Conservation (phyloP, 2,113 vertebrate genomes). For the Istiophorus platypterus region DNA sequence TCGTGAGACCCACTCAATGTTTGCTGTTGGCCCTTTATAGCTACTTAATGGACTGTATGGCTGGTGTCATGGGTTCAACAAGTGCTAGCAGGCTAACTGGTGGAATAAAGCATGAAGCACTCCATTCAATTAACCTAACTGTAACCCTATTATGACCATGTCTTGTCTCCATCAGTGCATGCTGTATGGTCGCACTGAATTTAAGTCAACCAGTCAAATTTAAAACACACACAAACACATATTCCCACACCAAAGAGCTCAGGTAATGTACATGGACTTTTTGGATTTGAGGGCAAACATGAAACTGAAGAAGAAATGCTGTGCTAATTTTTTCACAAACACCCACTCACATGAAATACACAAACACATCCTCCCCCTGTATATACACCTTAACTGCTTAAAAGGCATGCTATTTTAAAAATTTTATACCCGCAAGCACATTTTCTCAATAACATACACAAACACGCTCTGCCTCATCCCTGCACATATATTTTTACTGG, state of each 20-base stretch:
- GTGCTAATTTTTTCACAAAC: conserved; percentile 21
- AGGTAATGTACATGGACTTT: background rate
- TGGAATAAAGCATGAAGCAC: conserved; percentile 44
- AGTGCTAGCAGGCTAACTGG: conserved; percentile 34
- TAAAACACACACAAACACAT: background rate
- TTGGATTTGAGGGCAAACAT: conserved; percentile 19
- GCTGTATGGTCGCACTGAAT: conserved; percentile 13
- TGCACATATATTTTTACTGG: conserved; percentile 55
- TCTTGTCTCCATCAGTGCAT: conserved; percentile 27
- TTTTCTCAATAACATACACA: conserved; percentile 60
- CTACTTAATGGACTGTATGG: conserved; percentile 60
- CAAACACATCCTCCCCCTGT: conserved; percentile 21
- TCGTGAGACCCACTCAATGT: background rate
- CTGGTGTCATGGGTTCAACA: conserved; percentile 60
- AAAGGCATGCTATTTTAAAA: conserved; percentile 58
- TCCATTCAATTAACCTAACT: conserved; percentile 68
- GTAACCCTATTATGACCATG: conserved; percentile 59
- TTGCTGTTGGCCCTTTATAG: conserved; percentile 30
- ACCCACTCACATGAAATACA: background rate
- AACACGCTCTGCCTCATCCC: conserved; percentile 38
- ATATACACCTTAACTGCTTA: conserved; percentile 31
- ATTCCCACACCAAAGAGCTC: conserved; percentile 10
- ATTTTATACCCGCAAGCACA: conserved; percentile 60
- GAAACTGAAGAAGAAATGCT: conserved; percentile 17
- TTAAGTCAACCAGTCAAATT: conserved; percentile 8